Evolutionary conservation across 2,113 vertebrate genomes (phyloP).

Genomic region (Bucco capensis): DNA sequence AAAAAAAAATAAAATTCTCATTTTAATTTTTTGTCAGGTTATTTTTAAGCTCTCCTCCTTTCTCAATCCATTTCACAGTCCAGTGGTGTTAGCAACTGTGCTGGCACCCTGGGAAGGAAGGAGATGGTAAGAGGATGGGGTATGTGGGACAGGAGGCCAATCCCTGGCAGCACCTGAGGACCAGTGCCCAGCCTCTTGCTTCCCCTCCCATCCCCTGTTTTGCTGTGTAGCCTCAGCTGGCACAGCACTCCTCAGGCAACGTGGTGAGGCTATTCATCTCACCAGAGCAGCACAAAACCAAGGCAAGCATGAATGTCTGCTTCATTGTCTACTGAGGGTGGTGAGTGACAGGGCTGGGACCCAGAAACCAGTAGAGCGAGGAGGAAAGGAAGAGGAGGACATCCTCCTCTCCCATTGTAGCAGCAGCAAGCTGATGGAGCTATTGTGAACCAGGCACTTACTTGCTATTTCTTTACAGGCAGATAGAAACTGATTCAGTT

Average conservation of each 20-base stretch:
- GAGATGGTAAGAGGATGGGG: fast-evolving
- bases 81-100: neutral
- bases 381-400: neutral
- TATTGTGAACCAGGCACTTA: neutral
- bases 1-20: neutral
- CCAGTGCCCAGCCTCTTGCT: neutral
- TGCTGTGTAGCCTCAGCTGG: neutral
- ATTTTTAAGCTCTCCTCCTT: conserved; percentile 44
- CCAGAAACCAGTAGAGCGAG: neutral
- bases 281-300: neutral
- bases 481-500: neutral
- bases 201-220: neutral
- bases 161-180: neutral
- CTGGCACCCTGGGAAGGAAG: neutral
- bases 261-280: fast-evolving
- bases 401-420: neutral
- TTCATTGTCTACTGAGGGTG: neutral
- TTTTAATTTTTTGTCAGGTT: neutral
- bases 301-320: neutral
- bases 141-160: fast-evolving
- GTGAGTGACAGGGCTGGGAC: fast-evolving
- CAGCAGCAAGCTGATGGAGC: neutral
- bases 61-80: neutral
- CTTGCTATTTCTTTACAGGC: neutral
- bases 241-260: fast-evolving